phyloP scores from a whole-genome alignment of 2,888 invertebrate species.

The Oscheius onirici region DNA sequence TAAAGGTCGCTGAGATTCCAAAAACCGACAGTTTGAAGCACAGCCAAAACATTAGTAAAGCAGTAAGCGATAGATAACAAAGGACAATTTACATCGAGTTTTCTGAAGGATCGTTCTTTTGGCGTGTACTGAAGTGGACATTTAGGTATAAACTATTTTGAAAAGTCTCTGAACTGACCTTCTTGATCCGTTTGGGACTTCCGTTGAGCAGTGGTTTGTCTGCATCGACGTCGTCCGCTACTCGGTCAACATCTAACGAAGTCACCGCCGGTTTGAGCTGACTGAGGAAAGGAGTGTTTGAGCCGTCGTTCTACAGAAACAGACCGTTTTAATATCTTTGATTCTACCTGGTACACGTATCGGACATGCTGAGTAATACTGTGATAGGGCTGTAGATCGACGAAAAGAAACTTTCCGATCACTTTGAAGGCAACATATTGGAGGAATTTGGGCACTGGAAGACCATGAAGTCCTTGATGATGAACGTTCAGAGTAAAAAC shows the following conservation, averaged over 20 bases:
- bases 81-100: conserved; percentile 25
- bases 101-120: conserved; percentile 13
- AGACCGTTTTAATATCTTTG: background rate
- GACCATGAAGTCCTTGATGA: conserved; percentile 67
- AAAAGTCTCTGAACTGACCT: background rate
- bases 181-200: conserved; percentile 13
- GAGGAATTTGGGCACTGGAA: conserved; percentile 62
- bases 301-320: conserved; percentile 44
- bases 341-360: conserved; percentile 57
- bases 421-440: conserved; percentile 66
- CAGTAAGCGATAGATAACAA: conserved; percentile 1
- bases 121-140: background rate
- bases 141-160: too few species aligned
- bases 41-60: conserved; percentile 20
- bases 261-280: conserved; percentile 30
- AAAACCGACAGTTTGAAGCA: background rate
- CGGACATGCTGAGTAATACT: conserved; percentile 68
- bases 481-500: conserved; percentile 87
- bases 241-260: conserved; percentile 15
- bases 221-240: background rate
- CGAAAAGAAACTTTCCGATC: conserved; percentile 60
- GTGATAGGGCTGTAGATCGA: conserved; percentile 65
- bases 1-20: conserved; percentile 1
- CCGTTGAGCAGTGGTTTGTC: conserved; percentile 18
- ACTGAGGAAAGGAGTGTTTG: conserved; percentile 20